A percentile compares a stretch with the other conserved stretches of the same genome.
Evolutionary conservation across 2,797 vertebrate genomes (phyloP).

Genomic region (Sparidentex hasta): DNA sequence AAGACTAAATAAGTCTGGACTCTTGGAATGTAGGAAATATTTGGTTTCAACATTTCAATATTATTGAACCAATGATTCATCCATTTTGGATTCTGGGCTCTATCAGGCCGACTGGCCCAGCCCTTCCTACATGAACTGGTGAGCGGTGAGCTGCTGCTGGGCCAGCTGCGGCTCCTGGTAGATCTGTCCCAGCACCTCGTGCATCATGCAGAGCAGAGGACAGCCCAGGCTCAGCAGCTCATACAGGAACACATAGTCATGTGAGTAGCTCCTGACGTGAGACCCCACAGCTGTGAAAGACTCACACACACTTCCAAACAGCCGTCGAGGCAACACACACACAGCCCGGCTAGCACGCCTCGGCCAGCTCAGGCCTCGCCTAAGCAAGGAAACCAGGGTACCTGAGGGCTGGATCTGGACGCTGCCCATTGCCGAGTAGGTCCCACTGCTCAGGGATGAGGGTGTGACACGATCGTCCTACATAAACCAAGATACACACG

Average conservation of each 20-base stretch:
- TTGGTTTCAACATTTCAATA: conserved; percentile 7
- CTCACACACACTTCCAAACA: conserved; percentile 88
- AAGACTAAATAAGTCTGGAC: conserved; percentile 19
- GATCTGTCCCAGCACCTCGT: conserved; percentile 91
- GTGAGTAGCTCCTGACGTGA: conserved; percentile 90
- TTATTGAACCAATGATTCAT: neutral
- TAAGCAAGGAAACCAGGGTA: conserved; percentile 94
- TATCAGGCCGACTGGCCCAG: too few relatives aligned
- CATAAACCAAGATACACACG: neutral
- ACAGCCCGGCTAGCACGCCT: conserved; percentile 86
- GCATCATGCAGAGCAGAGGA: conserved; percentile 91
- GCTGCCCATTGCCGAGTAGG: conserved; percentile 74
- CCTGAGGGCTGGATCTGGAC: conserved; percentile 90
- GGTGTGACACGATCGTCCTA: conserved; percentile 76
- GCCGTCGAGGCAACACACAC: conserved; percentile 85
- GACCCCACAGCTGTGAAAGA: conserved; percentile 79
- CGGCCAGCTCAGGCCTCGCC: conserved; percentile 89
- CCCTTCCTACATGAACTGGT: conserved; percentile 30
- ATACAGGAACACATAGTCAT: conserved; percentile 92
- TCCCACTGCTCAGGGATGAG: conserved; percentile 71
- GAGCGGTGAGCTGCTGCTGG: conserved; percentile 67
- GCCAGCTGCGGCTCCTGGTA: conserved; percentile 86
- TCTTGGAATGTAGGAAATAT: conserved; percentile 26
- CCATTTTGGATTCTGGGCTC: neutral
- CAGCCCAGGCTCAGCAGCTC: conserved; percentile 94